Base-by-base conservation (phyloP, 2,888 invertebrate species). In the Morpho achilles region DNA sequence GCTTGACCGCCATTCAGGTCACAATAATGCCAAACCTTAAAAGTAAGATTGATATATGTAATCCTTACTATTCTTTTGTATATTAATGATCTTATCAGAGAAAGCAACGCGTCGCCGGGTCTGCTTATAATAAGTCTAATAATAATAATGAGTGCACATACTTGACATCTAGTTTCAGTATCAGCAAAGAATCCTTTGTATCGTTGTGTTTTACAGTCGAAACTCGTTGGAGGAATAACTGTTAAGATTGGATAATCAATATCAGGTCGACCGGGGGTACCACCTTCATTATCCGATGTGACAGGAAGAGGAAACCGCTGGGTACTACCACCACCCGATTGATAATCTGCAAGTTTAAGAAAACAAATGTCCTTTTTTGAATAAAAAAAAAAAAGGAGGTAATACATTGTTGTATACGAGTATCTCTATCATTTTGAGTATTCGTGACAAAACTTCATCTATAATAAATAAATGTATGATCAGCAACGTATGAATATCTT, bases 111-210 rank as follows among this genome's bases (percentile, higher is more conserved):
- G 23, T 23, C 4, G 23, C 23, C 23, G 2, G 23, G 32, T 32
- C 32, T 32, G 1, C 32, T 6, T 7, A 9, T 2, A 43, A n/a
- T 43, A 43, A 43, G 16, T 16, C 16, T 16, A 16, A n/a, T 43
- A 7, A 49, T 32, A 7, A 2, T 9, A n/a, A 42, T 42, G 44
- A 16, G 16, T 53, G 44, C 40, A 67, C 70, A 76, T 81, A 95
- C 95, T 92, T 97, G 97, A 77, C 97, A 97, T 70, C 94, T 93
- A 7, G 97, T 96, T 69, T 95, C 95, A 8, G 96, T 95, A 84
- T 97, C 97, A 3, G 96, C 97, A 72, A 97, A 97, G 86, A 97
- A 97, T 60, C 97, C 97, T 74, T 97, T 97, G 81, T 97, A 97
- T 32, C 97, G 91, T 76, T 97, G 97, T 61, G 95, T 93, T 71